Conservation (phyloP, 2,113 vertebrate species). For the Rhinogobius similis region DNA sequence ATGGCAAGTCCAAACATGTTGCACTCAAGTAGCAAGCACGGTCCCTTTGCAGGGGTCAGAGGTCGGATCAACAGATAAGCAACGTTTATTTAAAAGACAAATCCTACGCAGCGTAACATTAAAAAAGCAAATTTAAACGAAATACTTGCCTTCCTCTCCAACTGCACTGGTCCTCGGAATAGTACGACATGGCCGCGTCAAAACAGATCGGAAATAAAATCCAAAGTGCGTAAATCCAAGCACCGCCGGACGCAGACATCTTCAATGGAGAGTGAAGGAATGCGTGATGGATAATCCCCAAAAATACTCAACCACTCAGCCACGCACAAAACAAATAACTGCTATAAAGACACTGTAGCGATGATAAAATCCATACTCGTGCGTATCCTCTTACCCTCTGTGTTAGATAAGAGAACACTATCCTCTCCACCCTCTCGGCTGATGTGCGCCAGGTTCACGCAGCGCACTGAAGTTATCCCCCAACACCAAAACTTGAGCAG, state of each 20-base stretch:
- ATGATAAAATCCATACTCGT: slow-evolving; percentile 49
- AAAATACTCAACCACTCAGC: slow-evolving; percentile 3
- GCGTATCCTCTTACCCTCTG: slow-evolving; percentile 29
- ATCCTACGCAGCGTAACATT: background rate
- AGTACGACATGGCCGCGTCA: slow-evolving; percentile 63
- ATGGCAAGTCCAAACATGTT: slow-evolving; percentile 45
- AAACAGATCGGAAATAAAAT: slow-evolving; percentile 68
- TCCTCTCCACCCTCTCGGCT: slow-evolving; percentile 4
- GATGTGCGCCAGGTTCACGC: slow-evolving; percentile 16
- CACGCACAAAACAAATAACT: background rate
- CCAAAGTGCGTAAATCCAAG: slow-evolving; percentile 70
- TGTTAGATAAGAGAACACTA: slow-evolving; percentile 23
- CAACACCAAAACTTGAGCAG: slow-evolving; percentile 49
- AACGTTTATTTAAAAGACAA: background rate
- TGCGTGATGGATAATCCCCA: slow-evolving; percentile 20
- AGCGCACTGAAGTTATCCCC: slow-evolving; percentile 54
- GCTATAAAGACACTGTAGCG: slow-evolving; percentile 29
- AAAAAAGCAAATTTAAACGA: background rate
- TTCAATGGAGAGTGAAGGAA: slow-evolving; percentile 20
- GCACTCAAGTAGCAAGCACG: slow-evolving; percentile 11
- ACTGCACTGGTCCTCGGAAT: slow-evolving; percentile 83
- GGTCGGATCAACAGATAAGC: slow-evolving; percentile 7
- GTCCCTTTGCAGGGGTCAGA: background rate
- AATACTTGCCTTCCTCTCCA: slow-evolving; percentile 87
- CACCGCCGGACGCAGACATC: slow-evolving; percentile 43